Conservation (phyloP, 30 jellyfish, hydroid and myxozoan genomes). For the Chironex yamaguchii region DNA sequence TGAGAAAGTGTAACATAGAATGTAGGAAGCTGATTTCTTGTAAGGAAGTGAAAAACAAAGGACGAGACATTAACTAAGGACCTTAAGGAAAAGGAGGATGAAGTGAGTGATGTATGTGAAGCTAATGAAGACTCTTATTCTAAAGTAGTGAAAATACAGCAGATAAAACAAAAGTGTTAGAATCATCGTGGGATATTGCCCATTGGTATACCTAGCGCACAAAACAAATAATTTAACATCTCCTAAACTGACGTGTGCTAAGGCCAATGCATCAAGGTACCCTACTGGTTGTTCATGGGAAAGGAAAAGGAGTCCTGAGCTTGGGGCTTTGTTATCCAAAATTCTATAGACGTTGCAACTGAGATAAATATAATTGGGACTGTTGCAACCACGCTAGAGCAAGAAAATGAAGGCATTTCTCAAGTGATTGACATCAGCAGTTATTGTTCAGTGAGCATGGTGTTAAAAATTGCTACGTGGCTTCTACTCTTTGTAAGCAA, state of each 20-base stretch:
- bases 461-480: conserved; percentile 16
- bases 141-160: conserved; percentile 18
- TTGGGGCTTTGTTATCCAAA: not conserved
- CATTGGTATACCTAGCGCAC: conserved; percentile 2
- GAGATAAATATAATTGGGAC: conserved; percentile 30
- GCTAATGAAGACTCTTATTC: conserved; percentile 53
- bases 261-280: conserved; percentile 66
- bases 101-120: no score
- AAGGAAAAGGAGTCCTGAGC: conserved; percentile 35
- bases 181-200: conserved; percentile 56
- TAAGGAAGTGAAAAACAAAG: conserved; percentile 41
- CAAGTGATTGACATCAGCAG: conserved; percentile 39
- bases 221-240: not conserved
- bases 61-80: conserved; percentile 4
- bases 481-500: conserved; percentile 4
- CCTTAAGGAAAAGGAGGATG: not conserved
- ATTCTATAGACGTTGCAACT: conserved; percentile 4
- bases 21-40: conserved; percentile 39
- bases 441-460: not conserved
- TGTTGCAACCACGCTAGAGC: conserved; percentile 1
- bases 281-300: conserved; percentile 11
- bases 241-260: no score
- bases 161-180: conserved; percentile 35
- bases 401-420: not conserved
- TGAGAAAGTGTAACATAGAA: conserved; percentile 7